Evolutionary conservation across 2,797 vertebrate species (phyloP), one percentile per base, ranked within the genome.

Genomic region (Spinus olivaceus): DNA sequence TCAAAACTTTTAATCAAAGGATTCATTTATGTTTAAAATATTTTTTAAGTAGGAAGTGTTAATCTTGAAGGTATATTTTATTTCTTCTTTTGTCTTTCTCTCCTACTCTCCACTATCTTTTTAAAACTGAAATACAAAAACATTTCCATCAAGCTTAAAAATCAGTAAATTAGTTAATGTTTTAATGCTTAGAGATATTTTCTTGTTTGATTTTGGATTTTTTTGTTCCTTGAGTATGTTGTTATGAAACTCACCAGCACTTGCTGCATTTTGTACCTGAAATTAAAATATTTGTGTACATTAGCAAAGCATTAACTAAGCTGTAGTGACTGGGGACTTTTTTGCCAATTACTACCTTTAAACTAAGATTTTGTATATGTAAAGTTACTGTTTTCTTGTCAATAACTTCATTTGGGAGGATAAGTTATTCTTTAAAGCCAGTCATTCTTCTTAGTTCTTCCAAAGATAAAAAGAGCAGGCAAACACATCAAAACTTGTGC

Each of bases 31-130:
- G 69, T 90, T 91, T 50, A 78, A 80, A 91, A 92, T 94, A 53
- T 60, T 51, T 92, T 57, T 87, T 59, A 80, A 92, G 91, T 94
- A 92, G 76, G 72, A 91, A 81, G 79, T 78, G 72, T 90, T 95
- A 69, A 92, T 90, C 82, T 76, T 71, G 61, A 94, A 65, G 18
- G 3, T 76, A 53, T 53, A n/a, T 27, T 47, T 86, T 46, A 42
- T 56, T 79, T 82, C 71, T 78, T 32, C 24, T 69, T 79, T 94
- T 86, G 27, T 86, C 12, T 70, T 92, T 81, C 46, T 91, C 81
- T 89, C 92, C 79, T 92, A 72, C 60, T 90, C 76, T 65, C 6
- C 32, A n/a, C 59, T 94, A 47, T 66, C n/a, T 91, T 41, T 86
- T 70, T 78, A 47, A 83, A 92, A 83, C 71, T 74, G 54, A 85